Conservation (phyloP, 2,113 vertebrate genomes). For the Hemibagrus wyckioides region DNA sequence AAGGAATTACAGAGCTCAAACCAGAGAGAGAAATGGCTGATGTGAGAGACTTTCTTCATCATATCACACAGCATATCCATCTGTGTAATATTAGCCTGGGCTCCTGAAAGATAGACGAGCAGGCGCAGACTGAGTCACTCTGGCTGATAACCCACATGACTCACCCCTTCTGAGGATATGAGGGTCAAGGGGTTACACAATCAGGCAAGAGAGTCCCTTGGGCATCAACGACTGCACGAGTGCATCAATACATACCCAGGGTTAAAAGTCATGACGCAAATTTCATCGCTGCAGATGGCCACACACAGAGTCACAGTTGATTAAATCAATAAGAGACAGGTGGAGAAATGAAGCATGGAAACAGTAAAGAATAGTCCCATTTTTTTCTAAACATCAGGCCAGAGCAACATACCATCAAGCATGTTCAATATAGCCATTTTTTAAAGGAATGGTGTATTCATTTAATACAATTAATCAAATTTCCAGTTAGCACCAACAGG, state of each 20-base stretch:
- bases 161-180: slow-evolving; percentile 30
- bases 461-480: not conserved
- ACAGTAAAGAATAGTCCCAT: not conserved
- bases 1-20: not conserved
- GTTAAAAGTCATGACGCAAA: slow-evolving; percentile 43
- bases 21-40: not conserved
- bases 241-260: slow-evolving; percentile 22
- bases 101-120: not conserved
- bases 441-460: not conserved
- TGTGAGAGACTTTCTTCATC: slow-evolving; percentile 5
- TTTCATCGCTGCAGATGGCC: slow-evolving; percentile 26
- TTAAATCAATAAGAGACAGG: slow-evolving; percentile 30
- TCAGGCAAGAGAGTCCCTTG: slow-evolving; percentile 31
- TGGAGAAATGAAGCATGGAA: not conserved
- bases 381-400: not conserved
- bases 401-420: not conserved
- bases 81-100: slow-evolving; percentile 16
- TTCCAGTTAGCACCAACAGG: not conserved
- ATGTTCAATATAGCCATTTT: not conserved
- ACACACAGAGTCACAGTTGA: slow-evolving; percentile 29
- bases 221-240: not conserved
- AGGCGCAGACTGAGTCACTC: slow-evolving; percentile 12
- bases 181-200: slow-evolving; percentile 40
- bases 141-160: slow-evolving; percentile 28
- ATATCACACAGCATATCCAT: slow-evolving; percentile 18